Percentiles rank a stretch among this genome's conserved stretches.
These are phyloP conservation scores for Drosophila pallidifrons DNA, from an alignment of 1,140 invertebrate genomes.

Conservation along the genomic window DNA sequence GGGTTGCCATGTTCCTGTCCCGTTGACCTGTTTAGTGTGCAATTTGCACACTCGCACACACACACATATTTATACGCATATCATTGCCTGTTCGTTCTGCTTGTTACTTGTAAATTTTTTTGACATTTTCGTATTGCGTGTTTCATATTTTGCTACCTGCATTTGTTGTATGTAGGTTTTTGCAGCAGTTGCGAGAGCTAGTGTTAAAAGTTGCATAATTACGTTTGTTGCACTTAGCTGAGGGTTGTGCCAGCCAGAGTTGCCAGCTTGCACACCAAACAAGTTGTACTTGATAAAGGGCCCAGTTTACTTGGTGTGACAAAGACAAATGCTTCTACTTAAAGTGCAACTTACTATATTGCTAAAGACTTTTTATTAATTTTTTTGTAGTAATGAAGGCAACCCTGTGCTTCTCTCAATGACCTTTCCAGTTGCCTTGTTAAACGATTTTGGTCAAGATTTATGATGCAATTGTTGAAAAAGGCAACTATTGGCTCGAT, in stretches of 20 bases:
- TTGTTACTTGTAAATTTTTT: conserved; percentile 49
- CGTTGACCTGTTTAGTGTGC: conserved; percentile 70
- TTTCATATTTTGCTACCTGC: conserved; percentile 67
- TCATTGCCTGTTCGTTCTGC: conserved; percentile 55
- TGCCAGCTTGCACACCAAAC: conserved; percentile 19
- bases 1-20: conserved; percentile 44
- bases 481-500: conserved; percentile 49
- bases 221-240: conserved; percentile 53
- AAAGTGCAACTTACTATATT: no score
- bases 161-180: conserved; percentile 57
- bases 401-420: conserved; percentile 22
- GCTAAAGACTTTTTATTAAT: no score
- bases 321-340: not conserved
- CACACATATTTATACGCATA: conserved; percentile 13
- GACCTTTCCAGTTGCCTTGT: conserved; percentile 47
- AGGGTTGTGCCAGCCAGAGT: conserved; percentile 38
- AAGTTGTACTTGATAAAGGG: not conserved
- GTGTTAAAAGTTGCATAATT: conserved; percentile 80
- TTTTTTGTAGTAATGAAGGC: not conserved
- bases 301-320: not conserved
- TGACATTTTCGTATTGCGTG: conserved; percentile 69
- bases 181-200: conserved; percentile 49
- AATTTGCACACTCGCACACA: conserved; percentile 39
- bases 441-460: conserved; percentile 67
- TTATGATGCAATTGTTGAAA: conserved; percentile 72